Evolutionary conservation across 2,888 invertebrate species (phyloP).

Genomic region (Caenorhabditis zanzibari): DNA sequence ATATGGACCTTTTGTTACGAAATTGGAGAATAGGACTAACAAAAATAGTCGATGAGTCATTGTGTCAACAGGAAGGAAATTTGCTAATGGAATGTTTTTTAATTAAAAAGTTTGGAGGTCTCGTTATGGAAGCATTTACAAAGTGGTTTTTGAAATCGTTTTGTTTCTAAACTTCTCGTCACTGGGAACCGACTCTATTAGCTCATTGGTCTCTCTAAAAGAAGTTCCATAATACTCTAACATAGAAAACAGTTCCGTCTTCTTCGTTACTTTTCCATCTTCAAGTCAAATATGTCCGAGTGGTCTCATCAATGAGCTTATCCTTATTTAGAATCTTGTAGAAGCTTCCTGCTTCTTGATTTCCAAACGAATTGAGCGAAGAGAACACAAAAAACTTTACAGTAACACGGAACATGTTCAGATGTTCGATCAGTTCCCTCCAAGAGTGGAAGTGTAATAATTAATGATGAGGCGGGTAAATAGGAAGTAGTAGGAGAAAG

Average conservation of each 20-base stretch:
- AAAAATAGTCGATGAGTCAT: not conserved
- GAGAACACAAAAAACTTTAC: slow-evolving; percentile 7
- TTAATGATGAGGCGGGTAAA: slow-evolving; percentile 27
- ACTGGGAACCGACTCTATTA: too few species aligned
- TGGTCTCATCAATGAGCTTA: not conserved
- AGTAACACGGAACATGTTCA: slow-evolving; percentile 53
- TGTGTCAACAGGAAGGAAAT: not conserved
- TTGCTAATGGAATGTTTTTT: too few species aligned
- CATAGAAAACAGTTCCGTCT: too few species aligned
- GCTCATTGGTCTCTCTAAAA: too few species aligned
- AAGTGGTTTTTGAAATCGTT: too few species aligned
- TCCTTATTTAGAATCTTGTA: not conserved
- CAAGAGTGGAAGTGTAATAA: slow-evolving; percentile 57
- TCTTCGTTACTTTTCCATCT: too few species aligned
- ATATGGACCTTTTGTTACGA: not conserved
- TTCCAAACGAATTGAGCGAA: slow-evolving; percentile 29
- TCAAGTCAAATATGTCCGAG: too few species aligned
- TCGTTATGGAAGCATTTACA: too few species aligned
- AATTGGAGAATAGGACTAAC: not conserved
- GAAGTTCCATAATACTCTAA: too few species aligned
- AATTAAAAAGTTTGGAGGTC: too few species aligned
- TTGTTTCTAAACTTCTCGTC: too few species aligned
- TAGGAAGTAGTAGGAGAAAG: not conserved
- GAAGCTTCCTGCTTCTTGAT: slow-evolving; percentile 1
- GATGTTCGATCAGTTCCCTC: slow-evolving; percentile 50